Percentiles rank a stretch among this genome's conserved stretches.
Conservation (phyloP, 1,140 invertebrate genomes). For the Brachionus manjavacas region DNA sequence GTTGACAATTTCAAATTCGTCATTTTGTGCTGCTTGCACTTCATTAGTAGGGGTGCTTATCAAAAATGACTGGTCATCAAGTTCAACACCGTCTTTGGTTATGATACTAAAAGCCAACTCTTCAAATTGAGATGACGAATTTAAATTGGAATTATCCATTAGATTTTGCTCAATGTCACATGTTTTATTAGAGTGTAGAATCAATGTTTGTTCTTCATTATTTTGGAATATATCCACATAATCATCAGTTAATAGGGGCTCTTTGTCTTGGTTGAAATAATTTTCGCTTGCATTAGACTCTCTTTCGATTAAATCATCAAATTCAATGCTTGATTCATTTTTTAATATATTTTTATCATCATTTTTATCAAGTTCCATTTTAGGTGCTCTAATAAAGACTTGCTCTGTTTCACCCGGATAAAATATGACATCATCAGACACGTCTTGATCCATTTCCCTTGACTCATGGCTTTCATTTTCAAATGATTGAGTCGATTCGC, state of each 20-base stretch:
- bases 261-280: background rate
- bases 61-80: conserved; percentile 38
- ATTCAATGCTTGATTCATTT: background rate
- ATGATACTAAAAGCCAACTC: background rate
- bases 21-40: background rate
- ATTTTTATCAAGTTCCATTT: background rate
- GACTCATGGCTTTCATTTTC: background rate
- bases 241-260: background rate
- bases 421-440: too few species aligned
- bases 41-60: background rate
- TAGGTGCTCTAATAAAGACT: background rate
- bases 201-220: background rate
- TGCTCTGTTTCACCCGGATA: background rate
- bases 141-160: background rate
- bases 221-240: background rate
- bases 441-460: too few species aligned
- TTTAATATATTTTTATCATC: background rate
- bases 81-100: background rate
- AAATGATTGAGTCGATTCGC: background rate
- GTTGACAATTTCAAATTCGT: background rate
- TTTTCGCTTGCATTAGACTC: background rate
- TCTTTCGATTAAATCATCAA: background rate
- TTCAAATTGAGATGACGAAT: background rate
- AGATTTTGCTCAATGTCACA: background rate
- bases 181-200: background rate